Evolutionary conservation across 2,797 vertebrate species (phyloP).

Genomic region (Gymnoscopelus microlampas): DNA sequence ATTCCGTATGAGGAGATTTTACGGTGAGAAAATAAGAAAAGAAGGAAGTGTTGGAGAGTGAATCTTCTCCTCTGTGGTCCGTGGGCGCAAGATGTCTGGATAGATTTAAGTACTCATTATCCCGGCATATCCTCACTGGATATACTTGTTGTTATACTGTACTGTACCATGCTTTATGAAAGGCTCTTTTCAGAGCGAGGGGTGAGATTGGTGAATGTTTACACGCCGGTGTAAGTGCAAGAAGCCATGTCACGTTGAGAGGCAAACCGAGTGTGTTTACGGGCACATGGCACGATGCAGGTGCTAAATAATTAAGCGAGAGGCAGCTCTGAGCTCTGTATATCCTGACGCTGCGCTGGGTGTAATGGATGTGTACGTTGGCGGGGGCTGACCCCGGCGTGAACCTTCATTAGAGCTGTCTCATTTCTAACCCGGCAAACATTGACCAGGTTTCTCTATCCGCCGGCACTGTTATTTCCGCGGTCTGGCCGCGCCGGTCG

Average conservation of each 20-base stretch:
- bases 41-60: background rate
- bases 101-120: background rate
- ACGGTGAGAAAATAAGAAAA: background rate
- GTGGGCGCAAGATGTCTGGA: no score
- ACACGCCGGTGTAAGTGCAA: conserved; percentile 31
- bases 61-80: no score
- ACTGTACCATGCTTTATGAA: conserved; percentile 3
- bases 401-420: conserved; percentile 73
- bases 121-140: background rate
- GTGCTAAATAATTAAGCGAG: conserved; percentile 62
- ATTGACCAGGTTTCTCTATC: no score
- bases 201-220: conserved; percentile 22
- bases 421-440: conserved; percentile 15
- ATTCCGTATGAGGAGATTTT: background rate
- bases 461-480: conserved; percentile 47
- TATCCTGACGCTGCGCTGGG: conserved; percentile 52
- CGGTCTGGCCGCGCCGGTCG: conserved; percentile 68
- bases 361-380: conserved; percentile 58
- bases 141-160: background rate
- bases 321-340: conserved; percentile 56
- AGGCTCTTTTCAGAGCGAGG: conserved; percentile 7
- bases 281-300: conserved; percentile 64
- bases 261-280: conserved; percentile 56
- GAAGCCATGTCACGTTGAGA: conserved; percentile 27
- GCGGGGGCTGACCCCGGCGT: conserved; percentile 59